phyloP scores from a whole-genome alignment of 1,140 invertebrate species.

The Neodiprion virginianus region DNA sequence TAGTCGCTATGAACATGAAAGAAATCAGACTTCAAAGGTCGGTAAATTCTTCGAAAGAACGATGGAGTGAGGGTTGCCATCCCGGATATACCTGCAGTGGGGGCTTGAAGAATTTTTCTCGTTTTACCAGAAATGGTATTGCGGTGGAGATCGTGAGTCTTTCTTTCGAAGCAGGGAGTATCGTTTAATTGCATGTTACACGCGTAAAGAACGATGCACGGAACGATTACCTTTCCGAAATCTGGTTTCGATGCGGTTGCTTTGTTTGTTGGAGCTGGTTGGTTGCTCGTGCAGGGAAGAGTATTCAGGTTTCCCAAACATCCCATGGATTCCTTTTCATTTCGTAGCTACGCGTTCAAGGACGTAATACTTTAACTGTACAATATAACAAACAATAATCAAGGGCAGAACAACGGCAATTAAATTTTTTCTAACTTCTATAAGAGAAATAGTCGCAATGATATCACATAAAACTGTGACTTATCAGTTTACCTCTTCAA shows the following conservation, averaged over 20 bases:
- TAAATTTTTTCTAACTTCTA: too few species aligned
- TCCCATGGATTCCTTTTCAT: too few species aligned
- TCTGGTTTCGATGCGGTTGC: neutral
- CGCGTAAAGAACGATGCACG: neutral
- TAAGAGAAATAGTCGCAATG: too few species aligned
- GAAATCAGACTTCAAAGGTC: too few species aligned
- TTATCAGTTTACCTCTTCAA: neutral
- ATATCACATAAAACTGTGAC: neutral
- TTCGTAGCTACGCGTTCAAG: too few species aligned
- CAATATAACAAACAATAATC: too few species aligned
- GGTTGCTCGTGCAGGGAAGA: too few species aligned
- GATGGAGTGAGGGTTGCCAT: neutral
- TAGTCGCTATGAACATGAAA: too few species aligned
- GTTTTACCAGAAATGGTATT: neutral
- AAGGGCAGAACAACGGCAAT: too few species aligned
- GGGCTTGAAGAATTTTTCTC: neutral
- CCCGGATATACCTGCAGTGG: neutral
- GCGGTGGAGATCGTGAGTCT: neutral
- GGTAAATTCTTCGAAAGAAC: neutral
- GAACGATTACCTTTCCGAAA: neutral
- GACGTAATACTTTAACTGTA: too few species aligned
- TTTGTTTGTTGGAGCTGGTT: too few species aligned
- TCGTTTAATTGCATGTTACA: conserved; percentile 1
- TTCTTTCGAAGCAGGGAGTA: neutral
- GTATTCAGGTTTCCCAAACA: too few species aligned